These are phyloP conservation scores for Galeruca laticollis DNA, from an alignment of 2,888 invertebrate genomes.

Conservation along the genomic window DNA sequence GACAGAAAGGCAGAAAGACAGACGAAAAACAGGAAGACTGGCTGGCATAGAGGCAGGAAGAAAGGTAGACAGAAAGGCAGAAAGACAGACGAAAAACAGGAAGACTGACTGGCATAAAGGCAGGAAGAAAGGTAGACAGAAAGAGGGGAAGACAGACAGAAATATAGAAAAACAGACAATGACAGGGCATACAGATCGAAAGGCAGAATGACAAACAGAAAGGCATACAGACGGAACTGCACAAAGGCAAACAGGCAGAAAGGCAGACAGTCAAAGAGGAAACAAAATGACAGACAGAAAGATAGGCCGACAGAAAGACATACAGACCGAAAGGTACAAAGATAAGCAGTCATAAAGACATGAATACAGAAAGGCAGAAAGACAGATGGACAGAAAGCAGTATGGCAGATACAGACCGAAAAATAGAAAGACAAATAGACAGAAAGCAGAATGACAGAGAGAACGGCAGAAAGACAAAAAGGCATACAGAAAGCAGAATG, in stretches of 20 bases:
- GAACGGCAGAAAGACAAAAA: background rate
- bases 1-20: constrained; percentile 41
- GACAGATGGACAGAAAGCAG: too few species aligned
- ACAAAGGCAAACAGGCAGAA: constrained; percentile 41
- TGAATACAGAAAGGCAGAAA: too few species aligned
- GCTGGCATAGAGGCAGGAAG: constrained; percentile 22
- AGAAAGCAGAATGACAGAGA: constrained; percentile 1
- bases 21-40: constrained; percentile 25
- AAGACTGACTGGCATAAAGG: constrained; percentile 28
- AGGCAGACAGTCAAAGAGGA: constrained; percentile 41
- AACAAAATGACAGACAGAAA: constrained; percentile 41
- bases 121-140: constrained; percentile 37
- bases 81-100: constrained; percentile 36
- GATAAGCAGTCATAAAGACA: too few species aligned
- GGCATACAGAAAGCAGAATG: background rate
- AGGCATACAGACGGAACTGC: constrained; percentile 38
- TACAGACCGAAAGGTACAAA: constrained; percentile 33
- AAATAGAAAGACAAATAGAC: too few species aligned
- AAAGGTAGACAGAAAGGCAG: constrained; percentile 36
- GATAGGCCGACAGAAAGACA: constrained; percentile 41
- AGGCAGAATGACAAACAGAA: constrained; percentile 34
- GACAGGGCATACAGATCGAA: constrained; percentile 28
- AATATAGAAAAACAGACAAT: constrained; percentile 36
- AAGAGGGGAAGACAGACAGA: constrained; percentile 32
- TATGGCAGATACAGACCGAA: too few species aligned